phyloP scores from a whole-genome alignment of 2,797 vertebrate genomes.

The Acipenser oxyrinchus region DNA sequence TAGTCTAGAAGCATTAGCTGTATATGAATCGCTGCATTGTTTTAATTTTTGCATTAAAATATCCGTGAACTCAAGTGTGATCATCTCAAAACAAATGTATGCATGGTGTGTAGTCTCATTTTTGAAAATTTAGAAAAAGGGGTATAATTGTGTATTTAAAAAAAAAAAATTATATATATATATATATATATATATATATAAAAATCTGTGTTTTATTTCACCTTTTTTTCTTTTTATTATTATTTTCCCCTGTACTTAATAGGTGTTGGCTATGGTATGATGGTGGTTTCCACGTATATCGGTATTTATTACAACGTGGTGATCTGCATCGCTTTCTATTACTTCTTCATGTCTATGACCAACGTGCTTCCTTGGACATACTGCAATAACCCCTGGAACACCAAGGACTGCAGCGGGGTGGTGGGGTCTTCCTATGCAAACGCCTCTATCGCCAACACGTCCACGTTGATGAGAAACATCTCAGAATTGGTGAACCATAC shows the following conservation, averaged over 20 bases:
- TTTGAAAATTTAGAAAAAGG: too few species aligned
- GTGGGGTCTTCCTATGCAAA: constrained; percentile 52
- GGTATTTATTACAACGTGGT: constrained; percentile 99
- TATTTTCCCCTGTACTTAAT: not conserved
- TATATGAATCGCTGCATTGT: too few species aligned
- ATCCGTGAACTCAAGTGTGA: too few species aligned
- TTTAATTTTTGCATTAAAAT: too few species aligned
- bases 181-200: too few species aligned
- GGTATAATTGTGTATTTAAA: not conserved
- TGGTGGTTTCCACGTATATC: constrained; percentile 97
- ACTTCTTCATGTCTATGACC: constrained; percentile 97
- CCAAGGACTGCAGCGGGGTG: constrained; percentile 74
- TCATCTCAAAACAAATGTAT: too few species aligned
- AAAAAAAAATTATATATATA: too few species aligned
- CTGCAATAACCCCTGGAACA: constrained; percentile 95
- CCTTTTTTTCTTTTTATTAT: too few species aligned
- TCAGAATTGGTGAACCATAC: constrained; percentile 69
- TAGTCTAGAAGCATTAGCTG: too few species aligned
- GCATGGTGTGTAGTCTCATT: too few species aligned
- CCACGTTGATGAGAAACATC: constrained; percentile 48
- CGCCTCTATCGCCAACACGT: constrained; percentile 44
- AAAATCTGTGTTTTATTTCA: not conserved
- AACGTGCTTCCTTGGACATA: constrained; percentile 92
- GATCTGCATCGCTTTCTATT: constrained; percentile 97
- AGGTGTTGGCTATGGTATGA: constrained; percentile 98